phyloP scores from a whole-genome alignment of 1,140 invertebrate species.

The Triops longicaudatus region DNA sequence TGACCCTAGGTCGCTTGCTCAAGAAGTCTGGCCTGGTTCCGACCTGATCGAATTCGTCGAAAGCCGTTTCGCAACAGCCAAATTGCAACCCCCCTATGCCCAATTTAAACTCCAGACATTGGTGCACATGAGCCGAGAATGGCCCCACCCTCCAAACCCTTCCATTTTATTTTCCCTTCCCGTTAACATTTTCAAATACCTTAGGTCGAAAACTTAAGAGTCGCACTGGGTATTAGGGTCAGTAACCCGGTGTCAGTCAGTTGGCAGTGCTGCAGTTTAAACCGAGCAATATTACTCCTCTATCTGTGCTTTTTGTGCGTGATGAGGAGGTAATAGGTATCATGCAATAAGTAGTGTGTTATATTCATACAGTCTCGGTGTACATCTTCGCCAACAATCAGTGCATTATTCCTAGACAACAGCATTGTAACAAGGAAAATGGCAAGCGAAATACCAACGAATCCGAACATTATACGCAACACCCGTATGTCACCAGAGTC shows the following conservation, averaged over 20 bases:
- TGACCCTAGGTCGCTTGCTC: neutral
- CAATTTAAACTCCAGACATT: neutral
- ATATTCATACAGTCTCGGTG: too few species aligned
- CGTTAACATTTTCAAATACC: neutral
- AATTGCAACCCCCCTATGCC: neutral
- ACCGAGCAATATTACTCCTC: too few species aligned
- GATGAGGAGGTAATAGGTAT: too few species aligned
- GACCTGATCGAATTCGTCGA: neutral
- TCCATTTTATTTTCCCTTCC: neutral
- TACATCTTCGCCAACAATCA: too few species aligned
- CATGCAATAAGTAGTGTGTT: too few species aligned
- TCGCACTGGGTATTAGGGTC: neutral
- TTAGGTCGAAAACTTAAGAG: neutral
- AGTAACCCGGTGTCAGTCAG: neutral
- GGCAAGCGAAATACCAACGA: neutral
- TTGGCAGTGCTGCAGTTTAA: too few species aligned
- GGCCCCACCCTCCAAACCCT: neutral
- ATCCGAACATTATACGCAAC: neutral
- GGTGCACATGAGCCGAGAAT: neutral
- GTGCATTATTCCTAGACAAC: too few species aligned
- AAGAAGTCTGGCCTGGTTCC: neutral
- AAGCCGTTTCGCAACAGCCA: neutral
- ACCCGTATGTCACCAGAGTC: neutral
- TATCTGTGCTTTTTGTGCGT: too few species aligned
- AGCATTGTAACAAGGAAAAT: too few species aligned